These are phyloP conservation scores for Heliconius congener DNA, from an alignment of 1,140 invertebrate species.

Conservation along the genomic window DNA sequence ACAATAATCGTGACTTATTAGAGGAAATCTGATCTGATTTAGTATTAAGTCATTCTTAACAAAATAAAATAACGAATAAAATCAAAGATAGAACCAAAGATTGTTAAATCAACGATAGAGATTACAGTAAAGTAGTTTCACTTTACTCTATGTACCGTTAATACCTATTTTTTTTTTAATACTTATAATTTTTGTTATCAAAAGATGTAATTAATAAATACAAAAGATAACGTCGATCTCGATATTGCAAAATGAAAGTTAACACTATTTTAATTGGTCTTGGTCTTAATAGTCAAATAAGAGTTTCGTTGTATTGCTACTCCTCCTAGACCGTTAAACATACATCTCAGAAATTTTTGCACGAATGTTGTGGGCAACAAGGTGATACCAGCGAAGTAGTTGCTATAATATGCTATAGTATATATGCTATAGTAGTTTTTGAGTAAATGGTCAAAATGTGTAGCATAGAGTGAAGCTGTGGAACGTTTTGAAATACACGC, in stretches of 20 bases:
- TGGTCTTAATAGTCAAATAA: no score
- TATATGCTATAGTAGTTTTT: no score
- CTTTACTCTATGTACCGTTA: background rate
- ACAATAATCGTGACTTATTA: conserved; percentile 45
- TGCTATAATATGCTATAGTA: no score
- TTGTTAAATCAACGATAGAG: conserved; percentile 26
- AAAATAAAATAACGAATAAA: conserved; percentile 38
- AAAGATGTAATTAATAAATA: background rate
- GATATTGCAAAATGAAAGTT: background rate
- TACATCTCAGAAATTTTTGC: no score
- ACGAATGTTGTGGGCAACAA: no score
- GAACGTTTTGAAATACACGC: no score
- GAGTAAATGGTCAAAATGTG: no score
- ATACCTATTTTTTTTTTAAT: background rate
- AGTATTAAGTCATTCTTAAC: conserved; percentile 41
- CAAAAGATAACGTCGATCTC: background rate
- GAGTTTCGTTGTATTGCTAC: no score
- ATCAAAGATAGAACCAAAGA: conserved; percentile 35
- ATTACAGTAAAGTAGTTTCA: conserved; percentile 2
- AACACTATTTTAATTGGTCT: background rate
- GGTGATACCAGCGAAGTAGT: no score
- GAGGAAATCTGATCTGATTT: conserved; percentile 43
- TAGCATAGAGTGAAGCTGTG: no score
- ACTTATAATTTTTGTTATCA: background rate
- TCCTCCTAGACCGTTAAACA: no score